Evolutionary conservation across 37 sponge, comb jelly and placozoan species (phyloP).

Genomic region (Beroe forskalii): DNA sequence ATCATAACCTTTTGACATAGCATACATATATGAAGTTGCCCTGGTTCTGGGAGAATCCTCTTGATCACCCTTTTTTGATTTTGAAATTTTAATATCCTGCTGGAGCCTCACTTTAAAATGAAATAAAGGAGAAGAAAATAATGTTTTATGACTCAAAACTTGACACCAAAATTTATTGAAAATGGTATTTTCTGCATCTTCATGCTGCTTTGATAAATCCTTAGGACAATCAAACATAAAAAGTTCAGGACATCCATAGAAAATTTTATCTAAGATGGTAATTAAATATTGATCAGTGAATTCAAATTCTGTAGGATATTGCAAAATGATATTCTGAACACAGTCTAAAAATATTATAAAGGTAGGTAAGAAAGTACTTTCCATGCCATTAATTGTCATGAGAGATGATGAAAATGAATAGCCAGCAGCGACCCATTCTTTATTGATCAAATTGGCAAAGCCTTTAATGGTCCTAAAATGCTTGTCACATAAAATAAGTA

Average conservation of each 20-base stretch:
- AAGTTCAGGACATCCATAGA: neutral
- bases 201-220: neutral
- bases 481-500: slow-evolving; percentile 83
- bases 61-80: neutral
- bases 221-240: slow-evolving; percentile 48
- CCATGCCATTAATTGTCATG: slow-evolving; percentile 28
- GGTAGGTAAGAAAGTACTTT: neutral
- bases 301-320: slow-evolving; percentile 56
- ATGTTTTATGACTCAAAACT: neutral
- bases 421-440: slow-evolving; percentile 93
- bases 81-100: too few species aligned
- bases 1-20: neutral
- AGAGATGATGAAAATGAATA: slow-evolving; percentile 74
- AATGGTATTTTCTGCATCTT: neutral
- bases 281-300: slow-evolving; percentile 50
- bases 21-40: neutral
- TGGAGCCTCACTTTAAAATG: neutral
- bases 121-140: neutral
- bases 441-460: slow-evolving; percentile 88
- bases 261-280: slow-evolving; percentile 25
- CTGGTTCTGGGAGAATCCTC: neutral
- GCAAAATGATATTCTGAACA: slow-evolving; percentile 44
- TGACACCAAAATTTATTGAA: slow-evolving; percentile 13
- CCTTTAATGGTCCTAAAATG: slow-evolving; percentile 83
- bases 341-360: slow-evolving; percentile 55